Evolutionary conservation across 2,888 invertebrate species (phyloP), one percentile per base, ranked within the genome.

Genomic region (Gnatocerus cornutus): DNA sequence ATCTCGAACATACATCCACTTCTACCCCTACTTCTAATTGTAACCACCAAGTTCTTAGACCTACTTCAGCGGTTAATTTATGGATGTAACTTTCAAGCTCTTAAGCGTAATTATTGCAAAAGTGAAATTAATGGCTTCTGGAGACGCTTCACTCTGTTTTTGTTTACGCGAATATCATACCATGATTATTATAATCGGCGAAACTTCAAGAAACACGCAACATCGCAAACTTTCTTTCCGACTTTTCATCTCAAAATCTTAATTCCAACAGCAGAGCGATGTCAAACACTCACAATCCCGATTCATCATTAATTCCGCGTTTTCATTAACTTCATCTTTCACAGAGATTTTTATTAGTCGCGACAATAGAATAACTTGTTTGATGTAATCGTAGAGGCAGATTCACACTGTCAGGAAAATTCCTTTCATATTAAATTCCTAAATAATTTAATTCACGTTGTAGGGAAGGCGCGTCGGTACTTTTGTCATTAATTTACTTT

Each of bases 1-100:
- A 61, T 48, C 50, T 45, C 55, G 14, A 12, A 55, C 55, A 55
- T 37, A 59, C 59, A 27, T 16, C 27, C 30, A 14, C n/a, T 48
- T 61, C 50, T 13, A 61, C 48, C 27, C 39, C 53, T 14, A 29
- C 52, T 63, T 63, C 63, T 63, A 63, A 63, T 63, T 63, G 63
- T 53, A 63, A 50, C 63, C 63, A 45, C 41, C 52, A 53, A 63
- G 14, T 61, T 61, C 61, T 61, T 50, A 48, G 61, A 61, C 61
- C 39, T 39, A 61, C 61, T 53, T 63, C 46, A 43, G 52, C 14
- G 52, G 63, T 41, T 63, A 63, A 63, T 63, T 63, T 63, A 63
- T 63, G 53, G 63, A 63, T 63, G 63, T 41, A 63, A 63, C 63
- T 63, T 63, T 52, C 63, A 63, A 37, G 43, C 63, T 61, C 61